Conservation (phyloP, 2,113 vertebrate genomes). For the Perca fluviatilis region DNA sequence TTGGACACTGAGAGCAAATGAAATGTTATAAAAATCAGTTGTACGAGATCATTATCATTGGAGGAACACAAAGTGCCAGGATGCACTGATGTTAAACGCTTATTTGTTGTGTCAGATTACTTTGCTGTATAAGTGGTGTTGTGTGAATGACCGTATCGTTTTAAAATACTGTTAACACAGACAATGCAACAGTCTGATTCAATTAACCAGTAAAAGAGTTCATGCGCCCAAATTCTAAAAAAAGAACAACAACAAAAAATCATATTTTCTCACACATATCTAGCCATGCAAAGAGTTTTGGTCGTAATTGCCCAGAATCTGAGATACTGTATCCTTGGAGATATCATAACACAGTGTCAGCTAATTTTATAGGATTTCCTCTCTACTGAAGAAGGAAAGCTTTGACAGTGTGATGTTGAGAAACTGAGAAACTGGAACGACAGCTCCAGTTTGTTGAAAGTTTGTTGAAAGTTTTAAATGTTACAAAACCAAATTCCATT, state of each 20-base stretch:
- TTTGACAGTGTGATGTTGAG: not conserved
- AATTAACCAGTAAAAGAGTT: not conserved
- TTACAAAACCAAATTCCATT: slow-evolving; percentile 1
- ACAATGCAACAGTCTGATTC: not conserved
- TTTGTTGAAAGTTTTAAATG: not conserved
- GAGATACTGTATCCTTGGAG: not conserved
- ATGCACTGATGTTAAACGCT: not conserved
- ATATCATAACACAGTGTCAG: not conserved
- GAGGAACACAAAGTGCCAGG: not conserved
- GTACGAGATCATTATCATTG: not conserved
- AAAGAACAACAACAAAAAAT: too few species aligned
- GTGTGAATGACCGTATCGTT: not conserved
- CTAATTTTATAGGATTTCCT: not conserved
- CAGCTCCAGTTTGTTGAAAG: too few species aligned
- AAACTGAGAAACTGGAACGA: not conserved
- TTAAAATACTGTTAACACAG: not conserved
- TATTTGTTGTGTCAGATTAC: too few species aligned
- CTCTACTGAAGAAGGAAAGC: not conserved
- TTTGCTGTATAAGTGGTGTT: not conserved
- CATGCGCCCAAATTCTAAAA: not conserved
- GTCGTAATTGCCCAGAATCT: not conserved
- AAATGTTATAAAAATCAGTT: not conserved
- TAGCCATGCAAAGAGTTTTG: not conserved
- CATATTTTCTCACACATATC: not conserved
- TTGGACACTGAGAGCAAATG: not conserved